These are phyloP conservation scores for Caenorhabditis virilis DNA, from an alignment of 2,888 invertebrate genomes.

Conservation along the genomic window DNA sequence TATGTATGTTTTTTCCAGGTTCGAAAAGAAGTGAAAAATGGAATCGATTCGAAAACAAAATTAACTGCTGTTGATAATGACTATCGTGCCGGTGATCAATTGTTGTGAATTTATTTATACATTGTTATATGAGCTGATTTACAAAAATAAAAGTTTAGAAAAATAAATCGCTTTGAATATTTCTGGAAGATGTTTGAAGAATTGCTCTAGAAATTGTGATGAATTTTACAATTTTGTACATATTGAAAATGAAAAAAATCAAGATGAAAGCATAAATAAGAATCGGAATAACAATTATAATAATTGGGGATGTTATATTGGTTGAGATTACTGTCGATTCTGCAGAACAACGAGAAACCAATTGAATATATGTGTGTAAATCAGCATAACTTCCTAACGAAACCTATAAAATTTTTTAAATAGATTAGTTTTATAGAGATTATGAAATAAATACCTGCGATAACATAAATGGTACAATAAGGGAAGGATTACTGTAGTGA, in stretches of 20 bases:
- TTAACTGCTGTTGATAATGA: conserved; percentile 24
- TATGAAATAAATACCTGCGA: conserved; percentile 18
- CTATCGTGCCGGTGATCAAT: conserved; percentile 32
- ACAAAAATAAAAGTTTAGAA: background rate
- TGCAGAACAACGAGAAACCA: conserved; percentile 22
- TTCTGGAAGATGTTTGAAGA: background rate
- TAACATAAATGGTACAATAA: conserved; percentile 33
- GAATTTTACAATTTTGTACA: conserved; percentile 30
- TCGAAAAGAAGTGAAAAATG: background rate
- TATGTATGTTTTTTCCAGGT: background rate
- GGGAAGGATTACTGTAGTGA: conserved; percentile 23
- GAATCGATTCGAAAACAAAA: too few relatives aligned
- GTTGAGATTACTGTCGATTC: conserved; percentile 1
- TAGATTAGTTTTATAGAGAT: background rate
- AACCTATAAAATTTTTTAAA: conserved; percentile 18
- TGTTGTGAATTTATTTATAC: background rate
- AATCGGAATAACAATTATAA: conserved; percentile 33
- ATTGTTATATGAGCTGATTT: background rate
- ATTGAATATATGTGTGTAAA: conserved; percentile 36
- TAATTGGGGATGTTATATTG: conserved; percentile 20
- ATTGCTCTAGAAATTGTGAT: conserved; percentile 24
- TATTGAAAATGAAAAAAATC: conserved; percentile 30
- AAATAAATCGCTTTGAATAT: background rate
- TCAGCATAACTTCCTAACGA: conserved; percentile 37
- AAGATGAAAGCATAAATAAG: conserved; percentile 23